Percentiles rank a stretch among this genome's conserved stretches.
phyloP scores from a whole-genome alignment of 2,888 invertebrate species.

The Enchytraeus crypticus region DNA sequence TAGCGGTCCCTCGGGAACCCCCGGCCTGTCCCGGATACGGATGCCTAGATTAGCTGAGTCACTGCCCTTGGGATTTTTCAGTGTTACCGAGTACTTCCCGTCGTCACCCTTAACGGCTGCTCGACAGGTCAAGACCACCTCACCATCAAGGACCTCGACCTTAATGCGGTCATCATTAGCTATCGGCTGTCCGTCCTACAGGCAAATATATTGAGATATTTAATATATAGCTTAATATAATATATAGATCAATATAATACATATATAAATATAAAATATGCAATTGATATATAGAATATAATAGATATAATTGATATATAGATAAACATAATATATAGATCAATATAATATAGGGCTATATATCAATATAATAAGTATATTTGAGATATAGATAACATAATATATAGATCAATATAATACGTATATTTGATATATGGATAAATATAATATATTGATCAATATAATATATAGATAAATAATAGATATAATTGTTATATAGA shows the following conservation, averaged over 20 bases:
- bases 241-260: too few relatives aligned
- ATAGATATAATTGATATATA: too few relatives aligned
- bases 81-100: conserved; percentile 81
- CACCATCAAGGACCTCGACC: conserved; percentile 52
- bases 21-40: conserved; percentile 59
- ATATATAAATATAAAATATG: too few relatives aligned
- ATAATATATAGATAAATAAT: background rate
- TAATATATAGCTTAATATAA: too few relatives aligned
- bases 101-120: conserved; percentile 82
- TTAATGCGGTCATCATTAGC: conserved; percentile 66
- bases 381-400: too few relatives aligned
- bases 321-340: too few relatives aligned
- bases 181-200: conserved; percentile 8
- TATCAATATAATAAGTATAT: too few relatives aligned
- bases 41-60: conserved; percentile 85
- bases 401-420: too few relatives aligned
- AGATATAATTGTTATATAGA: background rate
- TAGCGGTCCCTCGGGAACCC: conserved; percentile 81
- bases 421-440: too few relatives aligned
- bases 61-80: conserved; percentile 80
- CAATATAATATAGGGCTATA: too few relatives aligned
- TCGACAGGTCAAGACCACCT: conserved; percentile 52
- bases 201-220: background rate
- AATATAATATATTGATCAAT: background rate
- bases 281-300: too few relatives aligned